A percentile compares a stretch with the other conserved stretches of the same genome.
These are phyloP conservation scores for Dryobota labecula DNA, from an alignment of 2,888 invertebrate genomes.

Conservation along the genomic window DNA sequence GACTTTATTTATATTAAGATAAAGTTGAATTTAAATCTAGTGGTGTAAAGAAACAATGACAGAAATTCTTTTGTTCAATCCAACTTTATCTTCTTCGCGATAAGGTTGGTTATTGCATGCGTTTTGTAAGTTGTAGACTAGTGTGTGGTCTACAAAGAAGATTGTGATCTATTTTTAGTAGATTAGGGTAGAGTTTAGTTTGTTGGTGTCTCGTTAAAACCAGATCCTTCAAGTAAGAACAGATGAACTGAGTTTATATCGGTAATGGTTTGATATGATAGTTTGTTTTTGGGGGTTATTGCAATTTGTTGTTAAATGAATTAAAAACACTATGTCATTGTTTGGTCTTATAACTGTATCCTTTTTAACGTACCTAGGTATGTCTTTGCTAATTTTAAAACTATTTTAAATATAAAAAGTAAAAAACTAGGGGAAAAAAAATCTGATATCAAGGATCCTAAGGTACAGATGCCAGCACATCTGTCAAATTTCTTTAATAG, in stretches of 20 bases:
- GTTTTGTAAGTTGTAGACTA: conserved; percentile 26
- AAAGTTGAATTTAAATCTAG: conserved; percentile 25
- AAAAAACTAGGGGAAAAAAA: too few species aligned
- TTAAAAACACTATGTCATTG: background rate
- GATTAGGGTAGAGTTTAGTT: conserved; percentile 38
- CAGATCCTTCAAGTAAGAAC: conserved; percentile 44
- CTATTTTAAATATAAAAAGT: too few species aligned
- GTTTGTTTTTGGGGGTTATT: conserved; percentile 35
- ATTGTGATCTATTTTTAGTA: conserved; percentile 43
- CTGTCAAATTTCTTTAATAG: too few species aligned
- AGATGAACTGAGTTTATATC: conserved; percentile 44
- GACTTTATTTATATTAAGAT: fast-evolving
- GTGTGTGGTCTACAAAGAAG: conserved; percentile 35
- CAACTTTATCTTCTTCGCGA: conserved; percentile 40
- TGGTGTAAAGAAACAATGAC: conserved; percentile 53
- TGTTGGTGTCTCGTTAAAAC: conserved; percentile 42
- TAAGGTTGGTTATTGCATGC: conserved; percentile 53
- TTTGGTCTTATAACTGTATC: background rate
- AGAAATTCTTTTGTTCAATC: conserved; percentile 24
- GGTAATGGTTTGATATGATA: conserved; percentile 20
- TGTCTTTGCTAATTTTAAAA: too few species aligned
- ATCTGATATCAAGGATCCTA: too few species aligned
- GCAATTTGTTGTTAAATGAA: background rate
- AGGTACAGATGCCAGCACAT: too few species aligned
- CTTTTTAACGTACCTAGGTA: background rate